Evolutionary conservation across 2,797 vertebrate species (phyloP).

Genomic region (Sebastes oblongus): DNA sequence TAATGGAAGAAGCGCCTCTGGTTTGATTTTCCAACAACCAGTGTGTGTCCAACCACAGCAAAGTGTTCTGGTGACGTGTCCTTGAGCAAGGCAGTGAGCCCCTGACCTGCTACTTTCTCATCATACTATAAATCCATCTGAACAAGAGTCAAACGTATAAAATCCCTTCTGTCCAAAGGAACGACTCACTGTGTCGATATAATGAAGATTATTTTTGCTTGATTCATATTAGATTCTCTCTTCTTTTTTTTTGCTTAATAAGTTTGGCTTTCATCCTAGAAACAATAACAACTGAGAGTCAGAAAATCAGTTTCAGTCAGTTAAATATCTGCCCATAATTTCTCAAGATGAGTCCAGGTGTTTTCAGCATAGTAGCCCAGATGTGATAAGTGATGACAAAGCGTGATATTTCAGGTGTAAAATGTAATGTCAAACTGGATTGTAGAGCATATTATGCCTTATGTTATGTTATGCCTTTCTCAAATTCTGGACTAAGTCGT

Average conservation of each 20-base stretch:
- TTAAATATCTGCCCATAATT: not conserved
- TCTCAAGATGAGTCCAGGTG: not conserved
- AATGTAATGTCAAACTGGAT: not conserved
- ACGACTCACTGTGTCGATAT: not conserved
- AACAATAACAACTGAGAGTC: not conserved
- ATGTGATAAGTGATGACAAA: not conserved
- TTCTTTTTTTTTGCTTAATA: not conserved
- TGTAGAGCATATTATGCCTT: not conserved
- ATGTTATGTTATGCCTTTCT: not conserved
- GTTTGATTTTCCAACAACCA: not conserved
- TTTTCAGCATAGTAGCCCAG: not conserved
- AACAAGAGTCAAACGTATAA: not conserved
- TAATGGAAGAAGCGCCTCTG: not conserved
- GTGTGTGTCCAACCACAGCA: not conserved
- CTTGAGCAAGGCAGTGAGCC: not conserved
- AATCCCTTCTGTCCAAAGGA: not conserved
- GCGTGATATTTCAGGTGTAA: not conserved
- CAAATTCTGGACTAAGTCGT: not conserved
- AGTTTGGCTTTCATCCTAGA: constrained; percentile 45
- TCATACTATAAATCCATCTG: not conserved
- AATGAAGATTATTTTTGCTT: not conserved
- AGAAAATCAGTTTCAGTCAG: not conserved
- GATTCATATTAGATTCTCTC: not conserved
- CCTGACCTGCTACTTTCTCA: not conserved
- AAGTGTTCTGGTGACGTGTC: not conserved